Evolutionary conservation across 64 coral and sea anemone species (phyloP).

Genomic region (Dendronephthya gigantea): DNA sequence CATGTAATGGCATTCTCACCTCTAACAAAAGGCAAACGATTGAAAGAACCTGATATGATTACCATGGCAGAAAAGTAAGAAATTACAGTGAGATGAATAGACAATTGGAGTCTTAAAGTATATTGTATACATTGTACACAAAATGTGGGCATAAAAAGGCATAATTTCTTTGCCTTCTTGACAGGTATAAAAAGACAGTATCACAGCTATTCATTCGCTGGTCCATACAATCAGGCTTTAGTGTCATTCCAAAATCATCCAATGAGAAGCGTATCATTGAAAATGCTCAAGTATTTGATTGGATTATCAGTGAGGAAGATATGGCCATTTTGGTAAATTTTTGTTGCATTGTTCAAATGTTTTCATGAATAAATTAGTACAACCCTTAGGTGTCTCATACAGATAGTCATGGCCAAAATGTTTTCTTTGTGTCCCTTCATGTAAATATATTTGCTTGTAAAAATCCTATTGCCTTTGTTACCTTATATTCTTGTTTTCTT

Average conservation of each 20-base stretch:
- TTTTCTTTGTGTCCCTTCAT: neutral
- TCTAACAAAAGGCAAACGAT: slow-evolving; percentile 20
- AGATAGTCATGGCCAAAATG: neutral
- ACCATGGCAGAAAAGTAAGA: slow-evolving; percentile 39
- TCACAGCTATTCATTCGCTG: slow-evolving; percentile 29
- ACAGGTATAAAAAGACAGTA: neutral
- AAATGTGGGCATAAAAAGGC: too few relatives aligned
- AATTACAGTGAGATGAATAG: neutral
- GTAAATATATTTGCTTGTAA: too few relatives aligned
- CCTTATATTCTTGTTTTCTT: neutral
- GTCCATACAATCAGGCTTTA: slow-evolving; percentile 21
- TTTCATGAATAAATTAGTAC: too few relatives aligned
- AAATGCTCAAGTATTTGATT: slow-evolving; percentile 44
- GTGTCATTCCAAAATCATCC: slow-evolving; percentile 27
- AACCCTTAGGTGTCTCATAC: too few relatives aligned
- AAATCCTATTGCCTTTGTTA: neutral
- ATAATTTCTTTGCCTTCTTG: neutral
- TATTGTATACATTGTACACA: too few relatives aligned
- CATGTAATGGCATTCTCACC: slow-evolving; percentile 38
- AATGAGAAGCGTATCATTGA: slow-evolving; percentile 22
- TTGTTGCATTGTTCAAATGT: too few relatives aligned
- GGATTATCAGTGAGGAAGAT: slow-evolving; percentile 3
- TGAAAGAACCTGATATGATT: slow-evolving; percentile 21
- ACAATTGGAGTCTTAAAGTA: neutral
- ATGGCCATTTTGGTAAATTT: slow-evolving; percentile 29